phyloP scores from a whole-genome alignment of 2,888 invertebrate genomes.

The Lutraria lutraria region DNA sequence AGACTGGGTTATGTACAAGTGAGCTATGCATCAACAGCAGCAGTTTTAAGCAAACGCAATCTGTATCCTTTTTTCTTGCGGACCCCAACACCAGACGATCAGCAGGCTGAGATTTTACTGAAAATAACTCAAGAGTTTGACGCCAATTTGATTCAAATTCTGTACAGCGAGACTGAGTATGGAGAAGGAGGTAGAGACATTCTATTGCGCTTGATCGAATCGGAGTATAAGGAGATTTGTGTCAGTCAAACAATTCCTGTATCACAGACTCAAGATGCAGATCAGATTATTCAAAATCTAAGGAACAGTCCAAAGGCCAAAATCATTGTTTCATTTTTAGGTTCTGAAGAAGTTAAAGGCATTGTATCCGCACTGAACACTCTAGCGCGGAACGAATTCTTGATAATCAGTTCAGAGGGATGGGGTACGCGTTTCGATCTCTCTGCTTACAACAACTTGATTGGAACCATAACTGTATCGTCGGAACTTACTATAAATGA shows the following conservation, averaged over 20 bases:
- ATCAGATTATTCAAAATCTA: slow-evolving; percentile 43
- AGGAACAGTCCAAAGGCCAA: slow-evolving; percentile 51
- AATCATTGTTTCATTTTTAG: slow-evolving; percentile 63
- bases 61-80: slow-evolving; percentile 69
- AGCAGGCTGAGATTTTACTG: slow-evolving; percentile 66
- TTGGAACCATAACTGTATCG: slow-evolving; percentile 64
- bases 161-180: slow-evolving; percentile 68
- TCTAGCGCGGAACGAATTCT: slow-evolving; percentile 50
- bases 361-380: slow-evolving; percentile 42
- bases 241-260: slow-evolving; percentile 59
- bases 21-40: slow-evolving; percentile 70
- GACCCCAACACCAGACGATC: slow-evolving; percentile 63
- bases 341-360: slow-evolving; percentile 54
- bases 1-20: slow-evolving; percentile 64
- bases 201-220: slow-evolving; percentile 17
- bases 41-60: slow-evolving; percentile 60
- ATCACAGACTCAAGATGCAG: slow-evolving; percentile 31
- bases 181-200: slow-evolving; percentile 68
- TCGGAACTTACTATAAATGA: slow-evolving; percentile 59
- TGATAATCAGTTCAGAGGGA: slow-evolving; percentile 67
- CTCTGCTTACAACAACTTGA: slow-evolving; percentile 35
- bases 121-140: slow-evolving; percentile 59
- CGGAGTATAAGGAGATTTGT: slow-evolving; percentile 54
- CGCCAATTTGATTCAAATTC: slow-evolving; percentile 68
- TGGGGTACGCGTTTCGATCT: slow-evolving; percentile 64